Base-by-base conservation (phyloP, 2,797 vertebrate genomes). In the Luscinia megarhynchos region DNA sequence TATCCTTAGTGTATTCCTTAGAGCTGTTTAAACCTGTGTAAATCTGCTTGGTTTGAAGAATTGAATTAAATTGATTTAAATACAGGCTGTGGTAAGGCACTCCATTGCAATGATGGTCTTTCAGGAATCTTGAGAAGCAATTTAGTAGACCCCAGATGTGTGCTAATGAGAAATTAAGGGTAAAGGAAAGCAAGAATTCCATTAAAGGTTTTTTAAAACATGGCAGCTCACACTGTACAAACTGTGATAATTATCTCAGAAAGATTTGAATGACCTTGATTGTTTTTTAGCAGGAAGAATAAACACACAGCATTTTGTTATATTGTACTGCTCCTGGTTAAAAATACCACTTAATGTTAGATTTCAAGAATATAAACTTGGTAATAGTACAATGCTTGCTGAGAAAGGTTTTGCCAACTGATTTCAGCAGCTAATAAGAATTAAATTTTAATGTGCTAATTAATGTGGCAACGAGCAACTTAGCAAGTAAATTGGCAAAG, bases 401-500 rank as follows among this genome's bases (percentile, higher is more conserved):
- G 36, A 32, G 38, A 59, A 34, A 64, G 12, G 8, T 58, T 91
- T 87, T 22, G 11, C 24, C 18, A 72, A 27, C 36, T n/a, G 18
- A 64, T 66, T 73, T 64, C 54, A 63, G 30, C 15, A 77, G 40
- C 27, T 86, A 57, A 58, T 54, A 73, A 54, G 54, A 76, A 91
- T 87, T 62, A 87, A 76, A 80, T 80, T 90, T 93, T 90, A 87
- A 85, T 87, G 64, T 5, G 36, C 15, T 79, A 73, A 89, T 72
- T 69, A 89, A 76, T 20, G 26, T 69, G 36, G 19, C 27, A 80
- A 62, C 48, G 23, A 80, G 30, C 16, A 50, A 34, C 19, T 74
- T 72, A 59, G 11, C 43, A 80, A 87, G 32, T 64, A 82, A 54
- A 41, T 3, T 69, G 38, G 10, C 4, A 58, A n/a, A 69, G 16